Conservation (phyloP, 2,888 invertebrate genomes). For the Aleiodes leptofemur region DNA sequence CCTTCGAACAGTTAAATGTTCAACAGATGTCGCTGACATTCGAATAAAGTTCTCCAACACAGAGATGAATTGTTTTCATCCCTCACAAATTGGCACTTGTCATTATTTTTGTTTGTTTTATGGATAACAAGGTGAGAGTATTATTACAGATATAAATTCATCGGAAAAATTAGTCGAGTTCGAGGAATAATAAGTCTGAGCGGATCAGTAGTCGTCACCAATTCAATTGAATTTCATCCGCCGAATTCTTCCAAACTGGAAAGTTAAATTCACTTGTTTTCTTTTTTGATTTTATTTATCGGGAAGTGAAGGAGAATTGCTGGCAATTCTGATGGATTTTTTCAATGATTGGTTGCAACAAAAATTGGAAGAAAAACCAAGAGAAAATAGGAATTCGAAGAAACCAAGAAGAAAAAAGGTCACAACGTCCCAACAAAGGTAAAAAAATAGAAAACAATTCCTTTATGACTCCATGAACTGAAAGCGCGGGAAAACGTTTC, state of each 20-base stretch:
- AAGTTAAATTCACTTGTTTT: background rate
- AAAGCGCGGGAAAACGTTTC: conserved; percentile 27
- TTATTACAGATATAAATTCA: conserved; percentile 5
- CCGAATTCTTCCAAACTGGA: background rate
- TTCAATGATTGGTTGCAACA: conserved; percentile 14
- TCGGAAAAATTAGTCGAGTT: conserved; percentile 1
- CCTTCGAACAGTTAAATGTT: background rate
- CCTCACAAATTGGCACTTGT: background rate
- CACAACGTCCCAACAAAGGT: background rate
- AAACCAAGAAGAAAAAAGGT: conserved; percentile 1
- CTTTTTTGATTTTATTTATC: background rate
- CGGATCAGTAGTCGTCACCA: conserved; percentile 11
- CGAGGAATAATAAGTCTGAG: background rate
- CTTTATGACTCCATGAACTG: background rate
- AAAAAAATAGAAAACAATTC: conserved; percentile 9
- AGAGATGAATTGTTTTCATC: conserved; percentile 1
- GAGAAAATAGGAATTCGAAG: background rate
- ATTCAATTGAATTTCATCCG: conserved; percentile 7
- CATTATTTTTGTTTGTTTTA: background rate
- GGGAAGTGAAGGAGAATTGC: background rate
- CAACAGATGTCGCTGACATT: conserved; percentile 5
- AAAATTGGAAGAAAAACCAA: background rate
- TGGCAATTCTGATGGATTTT: conserved; percentile 5
- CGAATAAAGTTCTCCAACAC: background rate
- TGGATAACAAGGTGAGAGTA: background rate